These are phyloP conservation scores for Mus minutoides DNA, from an alignment of 2,797 vertebrate genomes.

Conservation along the genomic window DNA sequence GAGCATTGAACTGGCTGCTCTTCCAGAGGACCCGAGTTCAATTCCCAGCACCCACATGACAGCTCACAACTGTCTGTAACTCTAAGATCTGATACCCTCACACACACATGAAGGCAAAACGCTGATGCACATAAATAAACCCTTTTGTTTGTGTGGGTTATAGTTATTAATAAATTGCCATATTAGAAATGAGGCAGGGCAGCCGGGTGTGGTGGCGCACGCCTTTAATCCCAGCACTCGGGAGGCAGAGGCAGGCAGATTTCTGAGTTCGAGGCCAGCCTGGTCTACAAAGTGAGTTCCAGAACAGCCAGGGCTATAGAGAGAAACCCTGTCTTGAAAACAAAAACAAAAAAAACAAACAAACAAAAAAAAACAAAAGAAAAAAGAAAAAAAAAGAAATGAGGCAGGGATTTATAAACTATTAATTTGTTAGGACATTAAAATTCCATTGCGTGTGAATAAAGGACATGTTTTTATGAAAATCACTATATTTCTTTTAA, in stretches of 20 bases:
- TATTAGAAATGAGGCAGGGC: not conserved
- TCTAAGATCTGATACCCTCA: not conserved
- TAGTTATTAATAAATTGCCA: not conserved
- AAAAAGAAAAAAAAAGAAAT: no score
- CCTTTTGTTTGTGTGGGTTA: not conserved
- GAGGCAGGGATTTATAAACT: not conserved
- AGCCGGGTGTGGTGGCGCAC: no score
- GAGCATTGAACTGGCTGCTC: not conserved
- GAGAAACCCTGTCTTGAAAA: no score
- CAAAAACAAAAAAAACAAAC: no score
- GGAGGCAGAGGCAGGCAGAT: no score
- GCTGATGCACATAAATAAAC: not conserved
- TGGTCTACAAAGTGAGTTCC: no score
- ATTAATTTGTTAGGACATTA: not conserved
- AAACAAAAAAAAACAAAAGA: no score
- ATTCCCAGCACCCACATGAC: not conserved
- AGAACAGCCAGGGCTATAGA: no score
- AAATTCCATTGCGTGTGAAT: not conserved
- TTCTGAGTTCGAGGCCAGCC: no score
- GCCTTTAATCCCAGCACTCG: no score
- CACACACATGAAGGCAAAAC: not conserved
- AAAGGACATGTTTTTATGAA: conserved; percentile 5
- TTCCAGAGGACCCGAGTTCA: not conserved
- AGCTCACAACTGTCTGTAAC: not conserved
- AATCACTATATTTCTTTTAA: not conserved